Base-by-base conservation (phyloP, 2,888 invertebrate genomes). In the Nymphalis polychloros region DNA sequence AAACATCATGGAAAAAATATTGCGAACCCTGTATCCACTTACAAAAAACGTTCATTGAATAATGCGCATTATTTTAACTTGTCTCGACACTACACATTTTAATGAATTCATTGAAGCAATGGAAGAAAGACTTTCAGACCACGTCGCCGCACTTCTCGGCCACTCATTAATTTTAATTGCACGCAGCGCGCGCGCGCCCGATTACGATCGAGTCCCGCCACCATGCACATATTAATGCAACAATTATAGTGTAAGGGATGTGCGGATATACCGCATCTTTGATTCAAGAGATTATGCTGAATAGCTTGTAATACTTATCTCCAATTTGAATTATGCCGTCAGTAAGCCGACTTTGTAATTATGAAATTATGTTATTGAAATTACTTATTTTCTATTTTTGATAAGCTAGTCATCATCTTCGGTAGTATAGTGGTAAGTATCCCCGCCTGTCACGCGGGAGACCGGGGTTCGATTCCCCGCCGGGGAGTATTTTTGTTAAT, bases 381-480 rank as follows among this genome's bases (percentile, higher is more conserved):
- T 59, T 47, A 20, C 10, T 41, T 41, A 41, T 41, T 41, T 41
- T 41, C 13, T 41, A 41, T 41, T 41, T 41, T 41, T 13, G 13
- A 13, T 13, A 13, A 1, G 4, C 2, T 3, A 7, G 8, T 0
- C 1, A 6, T 31, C 17, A 46, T 90, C 90, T 86, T 89, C 91
- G 90, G 91, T 92, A 92, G 91, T 92, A 92, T 92, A 93, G 92
- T 93, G 92, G 92, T 92, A 71, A 92, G 93, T 92, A 92, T 92
- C 91, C 92, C 92, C 92, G 93, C 93, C 93, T 93, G 92, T 93
- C 93, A 92, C 93, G 92, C 93, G 93, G 92, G 93, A 93, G 93
- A 93, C 93, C 93, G 91, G 93, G 93, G 93, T 93, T 93, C 93
- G 92, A 93, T 93, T 93, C 93, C 92, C 93, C 91, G 93, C 91